These are phyloP conservation scores for Yponomeuta plumbellus DNA, from an alignment of 2,888 invertebrate genomes.

Conservation along the genomic window DNA sequence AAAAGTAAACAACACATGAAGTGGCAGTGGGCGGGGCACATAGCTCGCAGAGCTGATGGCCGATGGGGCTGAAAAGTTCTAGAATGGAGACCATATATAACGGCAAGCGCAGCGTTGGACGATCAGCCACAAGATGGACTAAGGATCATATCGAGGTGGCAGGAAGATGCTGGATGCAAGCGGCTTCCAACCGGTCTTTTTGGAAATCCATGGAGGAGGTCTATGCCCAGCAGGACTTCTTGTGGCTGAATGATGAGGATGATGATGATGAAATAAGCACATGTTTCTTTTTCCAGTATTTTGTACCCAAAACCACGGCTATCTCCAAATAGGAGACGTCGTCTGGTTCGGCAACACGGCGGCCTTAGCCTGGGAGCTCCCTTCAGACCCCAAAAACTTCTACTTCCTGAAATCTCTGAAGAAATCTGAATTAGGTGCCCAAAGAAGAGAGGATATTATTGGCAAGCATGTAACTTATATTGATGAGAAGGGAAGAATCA, in stretches of 20 bases:
- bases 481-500: constrained; percentile 52
- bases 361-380: constrained; percentile 86
- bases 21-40: too few species aligned
- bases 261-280: not conserved
- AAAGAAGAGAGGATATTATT: constrained; percentile 42
- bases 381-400: constrained; percentile 71
- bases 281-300: constrained; percentile 58
- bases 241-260: not conserved
- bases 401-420: constrained; percentile 41
- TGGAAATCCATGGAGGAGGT: too few species aligned
- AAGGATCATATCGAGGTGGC: too few species aligned
- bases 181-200: too few species aligned
- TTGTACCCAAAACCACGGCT: constrained; percentile 78
- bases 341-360: constrained; percentile 85
- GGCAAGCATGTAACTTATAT: constrained; percentile 48
- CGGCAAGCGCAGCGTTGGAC: too few species aligned
- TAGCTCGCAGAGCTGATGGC: too few species aligned
- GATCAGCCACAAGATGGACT: too few species aligned
- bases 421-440: constrained; percentile 24
- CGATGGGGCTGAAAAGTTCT: too few species aligned
- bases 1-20: too few species aligned
- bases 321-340: constrained; percentile 73
- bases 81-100: too few species aligned
- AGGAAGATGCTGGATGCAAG: too few species aligned
- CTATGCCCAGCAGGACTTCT: too few species aligned